A percentile compares a stretch with the other conserved stretches of the same genome.
Evolutionary conservation across 2,113 vertebrate species (phyloP).

Genomic region (Dasyurus viverrinus): DNA sequence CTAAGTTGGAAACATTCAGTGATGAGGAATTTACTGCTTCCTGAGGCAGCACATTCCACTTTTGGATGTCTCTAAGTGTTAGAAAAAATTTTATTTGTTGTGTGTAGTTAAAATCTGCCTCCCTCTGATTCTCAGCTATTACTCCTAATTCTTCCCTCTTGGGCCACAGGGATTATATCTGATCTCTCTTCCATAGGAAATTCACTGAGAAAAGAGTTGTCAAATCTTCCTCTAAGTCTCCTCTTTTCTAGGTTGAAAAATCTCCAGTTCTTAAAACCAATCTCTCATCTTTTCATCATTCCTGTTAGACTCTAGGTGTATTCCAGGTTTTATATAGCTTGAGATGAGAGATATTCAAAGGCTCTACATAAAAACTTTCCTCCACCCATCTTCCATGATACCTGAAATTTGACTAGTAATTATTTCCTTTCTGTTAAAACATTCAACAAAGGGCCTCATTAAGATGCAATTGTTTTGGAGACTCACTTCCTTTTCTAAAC

Average conservation of each 20-base stretch:
- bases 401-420: neutral
- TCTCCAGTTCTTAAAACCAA: neutral
- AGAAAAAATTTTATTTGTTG: neutral
- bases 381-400: neutral
- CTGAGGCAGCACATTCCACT: neutral
- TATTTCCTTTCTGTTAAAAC: neutral
- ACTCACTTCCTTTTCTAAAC: neutral
- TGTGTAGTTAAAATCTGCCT: neutral
- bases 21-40: neutral
- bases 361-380: neutral
- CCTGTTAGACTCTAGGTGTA: neutral
- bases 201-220: neutral
- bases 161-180: neutral
- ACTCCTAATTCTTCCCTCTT: neutral
- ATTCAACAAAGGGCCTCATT: neutral
- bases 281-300: neutral
- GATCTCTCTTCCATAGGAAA: neutral
- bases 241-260: neutral
- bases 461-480: neutral
- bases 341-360: neutral
- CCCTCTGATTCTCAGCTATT: neutral
- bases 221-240: neutral
- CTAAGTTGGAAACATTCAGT: neutral
- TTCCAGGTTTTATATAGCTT: neutral
- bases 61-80: neutral